These are phyloP conservation scores for Otus sunia DNA, from an alignment of 2,113 vertebrate genomes.

Conservation along the genomic window DNA sequence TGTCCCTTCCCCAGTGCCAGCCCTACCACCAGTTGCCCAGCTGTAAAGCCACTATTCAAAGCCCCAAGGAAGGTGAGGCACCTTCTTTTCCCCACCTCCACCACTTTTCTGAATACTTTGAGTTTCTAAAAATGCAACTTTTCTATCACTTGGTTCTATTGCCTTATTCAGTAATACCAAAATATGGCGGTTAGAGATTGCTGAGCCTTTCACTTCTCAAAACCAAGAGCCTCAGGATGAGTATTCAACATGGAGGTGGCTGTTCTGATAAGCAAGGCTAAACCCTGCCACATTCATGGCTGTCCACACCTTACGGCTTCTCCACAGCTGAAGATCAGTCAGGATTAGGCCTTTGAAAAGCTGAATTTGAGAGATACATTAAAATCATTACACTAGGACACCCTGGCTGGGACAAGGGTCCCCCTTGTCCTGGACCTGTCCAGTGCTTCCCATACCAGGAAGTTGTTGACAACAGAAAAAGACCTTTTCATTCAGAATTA, in stretches of 20 bases:
- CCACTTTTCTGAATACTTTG: background rate
- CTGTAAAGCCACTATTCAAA: background rate
- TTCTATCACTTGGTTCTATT: background rate
- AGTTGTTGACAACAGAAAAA: background rate
- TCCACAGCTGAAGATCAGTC: rapidly evolving
- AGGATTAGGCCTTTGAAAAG: background rate
- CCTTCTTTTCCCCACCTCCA: background rate
- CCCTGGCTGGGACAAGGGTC: background rate
- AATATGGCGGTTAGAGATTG: rapidly evolving
- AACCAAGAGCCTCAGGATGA: rapidly evolving
- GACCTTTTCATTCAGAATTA: background rate
- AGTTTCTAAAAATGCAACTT: background rate
- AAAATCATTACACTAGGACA: background rate
- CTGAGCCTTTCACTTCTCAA: background rate
- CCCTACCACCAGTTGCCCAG: background rate
- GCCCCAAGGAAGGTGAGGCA: background rate
- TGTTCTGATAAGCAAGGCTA: background rate
- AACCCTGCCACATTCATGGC: background rate
- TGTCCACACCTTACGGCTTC: background rate
- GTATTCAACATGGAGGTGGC: background rate
- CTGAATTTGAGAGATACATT: background rate
- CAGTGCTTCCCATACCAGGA: background rate
- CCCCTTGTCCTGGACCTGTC: background rate
- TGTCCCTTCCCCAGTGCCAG: background rate
- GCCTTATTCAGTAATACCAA: background rate